Conservation (phyloP, 2,797 vertebrate species). For the Macrochelys suwanniensis region DNA sequence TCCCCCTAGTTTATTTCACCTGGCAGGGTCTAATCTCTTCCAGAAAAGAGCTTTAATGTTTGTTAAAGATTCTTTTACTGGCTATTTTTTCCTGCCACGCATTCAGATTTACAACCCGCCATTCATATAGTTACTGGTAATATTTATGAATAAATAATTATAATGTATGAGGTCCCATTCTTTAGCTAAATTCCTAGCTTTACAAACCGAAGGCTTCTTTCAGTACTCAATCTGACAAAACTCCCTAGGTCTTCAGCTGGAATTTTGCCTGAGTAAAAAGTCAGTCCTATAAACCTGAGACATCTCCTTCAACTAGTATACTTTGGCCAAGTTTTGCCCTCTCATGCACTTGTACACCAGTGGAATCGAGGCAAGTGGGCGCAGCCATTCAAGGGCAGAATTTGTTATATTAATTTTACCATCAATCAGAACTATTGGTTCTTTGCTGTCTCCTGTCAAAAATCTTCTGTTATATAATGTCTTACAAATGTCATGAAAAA, state of each 20-base stretch:
- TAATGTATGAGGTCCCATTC: not conserved
- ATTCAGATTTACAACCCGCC: not conserved
- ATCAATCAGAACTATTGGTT: not conserved
- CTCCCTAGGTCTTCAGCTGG: not conserved
- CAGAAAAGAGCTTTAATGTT: not conserved
- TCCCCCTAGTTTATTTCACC: not conserved
- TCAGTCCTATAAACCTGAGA: too few relatives aligned
- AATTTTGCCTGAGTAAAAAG: not conserved
- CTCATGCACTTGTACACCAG: not conserved
- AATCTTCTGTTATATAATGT: not conserved
- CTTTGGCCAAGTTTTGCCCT: not conserved
- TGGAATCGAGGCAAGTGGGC: not conserved
- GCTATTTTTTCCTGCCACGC: not conserved
- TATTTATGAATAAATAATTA: not conserved
- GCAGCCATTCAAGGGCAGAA: conserved; percentile 39
- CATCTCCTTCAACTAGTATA: not conserved
- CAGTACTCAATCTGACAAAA: conserved; percentile 3
- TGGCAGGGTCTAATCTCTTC: not conserved
- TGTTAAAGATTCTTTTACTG: not conserved
- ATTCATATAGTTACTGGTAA: not conserved
- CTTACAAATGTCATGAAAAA: not conserved
- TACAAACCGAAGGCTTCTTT: not conserved
- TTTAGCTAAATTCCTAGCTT: not conserved
- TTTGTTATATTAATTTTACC: conserved; percentile 48
- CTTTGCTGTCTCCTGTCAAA: not conserved